These are phyloP conservation scores for Gymnothorax reevesii DNA, from an alignment of 2,797 vertebrate genomes.

Conservation along the genomic window DNA sequence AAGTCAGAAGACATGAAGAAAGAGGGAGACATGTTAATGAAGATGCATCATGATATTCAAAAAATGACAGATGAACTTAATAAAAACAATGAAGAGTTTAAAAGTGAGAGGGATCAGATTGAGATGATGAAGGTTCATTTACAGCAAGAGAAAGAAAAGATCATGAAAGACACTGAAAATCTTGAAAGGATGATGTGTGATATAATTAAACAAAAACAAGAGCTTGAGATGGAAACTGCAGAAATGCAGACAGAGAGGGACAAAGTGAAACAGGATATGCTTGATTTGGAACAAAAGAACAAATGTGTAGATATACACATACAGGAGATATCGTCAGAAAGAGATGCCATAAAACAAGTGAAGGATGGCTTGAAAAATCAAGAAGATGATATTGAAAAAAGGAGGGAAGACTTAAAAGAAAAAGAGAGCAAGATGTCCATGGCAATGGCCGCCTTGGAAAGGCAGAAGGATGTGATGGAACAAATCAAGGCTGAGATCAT, in stretches of 20 bases:
- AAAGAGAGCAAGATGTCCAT: not conserved
- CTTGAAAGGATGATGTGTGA: not conserved
- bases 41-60: constrained; percentile 3
- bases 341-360: not conserved
- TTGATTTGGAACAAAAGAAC: constrained; percentile 5
- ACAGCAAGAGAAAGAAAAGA: not conserved
- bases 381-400: constrained; percentile 51
- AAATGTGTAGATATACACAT: constrained; percentile 9
- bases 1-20: not conserved
- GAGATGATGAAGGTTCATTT: not conserved
- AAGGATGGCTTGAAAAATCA: not conserved
- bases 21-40: constrained; percentile 25
- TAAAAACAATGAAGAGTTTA: not conserved
- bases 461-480: constrained; percentile 36
- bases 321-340: not conserved
- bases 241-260: not conserved
- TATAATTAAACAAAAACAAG: not conserved
- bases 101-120: not conserved
- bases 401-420: constrained; percentile 31
- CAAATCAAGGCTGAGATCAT: constrained; percentile 46
- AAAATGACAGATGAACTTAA: constrained; percentile 30
- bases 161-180: not conserved
- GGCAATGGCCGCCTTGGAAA: not conserved
- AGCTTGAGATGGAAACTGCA: not conserved
- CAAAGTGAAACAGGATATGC: not conserved